A percentile compares a stretch with the other conserved stretches of the same genome.
Evolutionary conservation across 2,888 invertebrate species (phyloP).

Genomic region (Cheilosia vernalis): DNA sequence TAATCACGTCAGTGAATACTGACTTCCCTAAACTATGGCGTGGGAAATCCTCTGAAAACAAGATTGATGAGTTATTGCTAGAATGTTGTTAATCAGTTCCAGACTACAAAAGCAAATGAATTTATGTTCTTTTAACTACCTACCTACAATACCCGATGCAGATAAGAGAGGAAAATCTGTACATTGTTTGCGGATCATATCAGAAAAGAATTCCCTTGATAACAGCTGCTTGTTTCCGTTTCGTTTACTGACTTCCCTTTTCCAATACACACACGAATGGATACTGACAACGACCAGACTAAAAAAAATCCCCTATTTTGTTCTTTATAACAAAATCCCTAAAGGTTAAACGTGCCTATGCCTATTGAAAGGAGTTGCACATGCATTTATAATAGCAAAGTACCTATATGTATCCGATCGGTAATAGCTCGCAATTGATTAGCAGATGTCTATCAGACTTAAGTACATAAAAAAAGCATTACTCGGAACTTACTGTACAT

Average conservation of each 20-base stretch:
- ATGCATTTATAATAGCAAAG: background rate
- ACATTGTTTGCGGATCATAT: conserved; percentile 1
- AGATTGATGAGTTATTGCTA: conserved; percentile 11
- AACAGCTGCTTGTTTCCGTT: conserved; percentile 20
- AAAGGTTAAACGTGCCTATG: background rate
- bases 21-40: background rate
- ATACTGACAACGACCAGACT: background rate
- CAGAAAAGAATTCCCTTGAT: conserved; percentile 4
- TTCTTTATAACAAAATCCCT: background rate
- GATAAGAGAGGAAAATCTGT: conserved; percentile 1
- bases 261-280: background rate
- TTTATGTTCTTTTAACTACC: background rate
- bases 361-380: background rate
- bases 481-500: no score
- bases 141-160: background rate
- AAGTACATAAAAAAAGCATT: no score
- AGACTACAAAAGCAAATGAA: background rate
- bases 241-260: background rate
- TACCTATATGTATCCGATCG: no score
- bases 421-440: no score
- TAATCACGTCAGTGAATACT: background rate
- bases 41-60: conserved; percentile 3
- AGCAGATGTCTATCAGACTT: no score
- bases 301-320: background rate
- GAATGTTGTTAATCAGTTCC: background rate